Base-by-base conservation (phyloP, 2,797 vertebrate genomes). In the Cossypha heuglini region DNA sequence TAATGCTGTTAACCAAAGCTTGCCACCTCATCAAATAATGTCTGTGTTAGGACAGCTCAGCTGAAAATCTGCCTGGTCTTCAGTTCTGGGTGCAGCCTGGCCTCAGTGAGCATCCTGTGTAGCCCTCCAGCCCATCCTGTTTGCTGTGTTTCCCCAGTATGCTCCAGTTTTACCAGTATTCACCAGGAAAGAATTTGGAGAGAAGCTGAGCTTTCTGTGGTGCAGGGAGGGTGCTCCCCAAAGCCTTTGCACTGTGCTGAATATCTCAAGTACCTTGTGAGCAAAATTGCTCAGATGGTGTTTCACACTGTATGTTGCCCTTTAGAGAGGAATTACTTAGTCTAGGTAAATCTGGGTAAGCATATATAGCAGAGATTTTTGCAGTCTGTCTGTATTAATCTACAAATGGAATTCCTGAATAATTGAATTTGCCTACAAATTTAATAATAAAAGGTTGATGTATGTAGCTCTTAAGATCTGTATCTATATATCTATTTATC, bases 1-100 rank as follows among this genome's bases (percentile, higher is more conserved):
- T 94, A 83, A 87, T 69, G 49, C 67, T 83, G 63, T 89, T 89
- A 90, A 63, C 86, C 71, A 82, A 81, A 85, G 75, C 78, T 91
- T 79, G 55, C 63, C 81, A 52, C 43, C 42, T 94, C 48, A 45
- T 79, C 71, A 74, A 42, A 42, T 26, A 52, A 18, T 52, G 43
- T 16, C 83, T 91, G 74, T 40, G 17, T 76, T 79, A 57, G 72
- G 43, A 42, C 46, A 85, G 73, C 91, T 89, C 84, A 82, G 80
- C 74, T 79, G 89, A 66, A 88, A 79, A 76, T 24, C 37, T 57
- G 76, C 26, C 64, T 54, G 45, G 26, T 68, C 37, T n/a, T 57
- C 52, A 61, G 42, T 46, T 74, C 49, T 52, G 86, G 24, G 4
- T 69, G 58, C 84, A 87, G 0, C 57, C 57, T 66, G 63, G 46